A percentile compares a stretch with the other conserved stretches of the same genome.
These are phyloP conservation scores for Volucella inflata DNA, from an alignment of 2,888 invertebrate species.

Conservation along the genomic window DNA sequence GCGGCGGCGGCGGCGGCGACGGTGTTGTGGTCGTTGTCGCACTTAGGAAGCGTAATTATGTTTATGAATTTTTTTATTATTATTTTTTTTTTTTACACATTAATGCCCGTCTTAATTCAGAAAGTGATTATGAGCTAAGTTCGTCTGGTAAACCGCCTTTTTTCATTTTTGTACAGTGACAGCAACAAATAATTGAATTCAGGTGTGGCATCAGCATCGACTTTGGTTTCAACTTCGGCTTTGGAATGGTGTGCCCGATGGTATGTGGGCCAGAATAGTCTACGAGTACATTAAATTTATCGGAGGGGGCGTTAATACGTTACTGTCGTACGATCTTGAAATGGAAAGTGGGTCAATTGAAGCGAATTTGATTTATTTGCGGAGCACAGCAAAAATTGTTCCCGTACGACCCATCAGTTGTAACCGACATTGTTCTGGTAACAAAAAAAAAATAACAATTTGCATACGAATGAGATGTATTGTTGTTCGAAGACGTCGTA, in stretches of 20 bases:
- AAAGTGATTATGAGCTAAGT: slow-evolving; percentile 40
- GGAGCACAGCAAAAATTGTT: slow-evolving; percentile 28
- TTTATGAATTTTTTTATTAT: slow-evolving; percentile 7
- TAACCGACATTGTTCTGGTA: slow-evolving; percentile 14
- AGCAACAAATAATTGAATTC: slow-evolving; percentile 47
- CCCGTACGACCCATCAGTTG: slow-evolving; percentile 23
- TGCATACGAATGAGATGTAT: slow-evolving; percentile 40
- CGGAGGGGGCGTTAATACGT: slow-evolving; percentile 46
- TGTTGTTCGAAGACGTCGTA: no score
- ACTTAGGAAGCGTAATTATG: slow-evolving; percentile 1
- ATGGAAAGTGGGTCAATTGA: slow-evolving; percentile 72
- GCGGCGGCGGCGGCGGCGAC: slow-evolving; percentile 1
- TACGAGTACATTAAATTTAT: slow-evolving; percentile 20
- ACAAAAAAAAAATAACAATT: slow-evolving; percentile 23
- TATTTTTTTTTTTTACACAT: background rate
- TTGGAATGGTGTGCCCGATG: slow-evolving; percentile 3
- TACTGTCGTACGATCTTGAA: slow-evolving; percentile 67
- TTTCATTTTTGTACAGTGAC: slow-evolving; percentile 27
- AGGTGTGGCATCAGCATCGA: slow-evolving; percentile 50
- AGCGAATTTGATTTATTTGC: slow-evolving; percentile 44
- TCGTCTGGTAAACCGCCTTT: slow-evolving; percentile 47
- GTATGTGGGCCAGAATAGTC: slow-evolving; percentile 52
- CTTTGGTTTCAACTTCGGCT: background rate
- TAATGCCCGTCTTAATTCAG: slow-evolving; percentile 23
- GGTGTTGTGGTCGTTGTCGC: background rate